Conservation (phyloP, 2,888 invertebrate genomes). For the Eilema sororculum region DNA sequence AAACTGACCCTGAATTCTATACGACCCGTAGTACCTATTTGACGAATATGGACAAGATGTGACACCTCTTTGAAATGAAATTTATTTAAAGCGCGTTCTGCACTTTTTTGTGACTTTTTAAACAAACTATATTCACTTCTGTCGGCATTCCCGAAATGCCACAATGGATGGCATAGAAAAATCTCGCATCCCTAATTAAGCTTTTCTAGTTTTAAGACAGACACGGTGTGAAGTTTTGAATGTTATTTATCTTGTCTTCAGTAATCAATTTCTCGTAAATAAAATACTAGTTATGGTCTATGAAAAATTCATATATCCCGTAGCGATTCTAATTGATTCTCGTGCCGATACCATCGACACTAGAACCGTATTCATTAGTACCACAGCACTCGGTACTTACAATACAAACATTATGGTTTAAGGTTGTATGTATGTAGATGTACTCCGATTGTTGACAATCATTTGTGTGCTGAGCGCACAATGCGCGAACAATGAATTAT, state of each 20-base stretch:
- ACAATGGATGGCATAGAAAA: no score
- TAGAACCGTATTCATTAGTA: slow-evolving; percentile 52
- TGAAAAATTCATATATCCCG: slow-evolving; percentile 50
- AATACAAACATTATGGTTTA: slow-evolving; percentile 56
- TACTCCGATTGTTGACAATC: slow-evolving; percentile 51
- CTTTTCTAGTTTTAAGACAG: background rate
- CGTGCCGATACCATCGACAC: slow-evolving; percentile 55
- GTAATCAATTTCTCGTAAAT: slow-evolving; percentile 42
- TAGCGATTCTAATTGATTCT: slow-evolving; percentile 64
- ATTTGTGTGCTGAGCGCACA: slow-evolving; percentile 40
- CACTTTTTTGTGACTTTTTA: no score
- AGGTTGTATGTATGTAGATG: slow-evolving; percentile 34
- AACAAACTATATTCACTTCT: no score
- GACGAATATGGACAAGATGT: no score
- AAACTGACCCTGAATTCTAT: no score
- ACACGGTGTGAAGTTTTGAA: background rate
- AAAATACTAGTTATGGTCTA: slow-evolving; percentile 41
- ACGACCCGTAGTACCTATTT: no score
- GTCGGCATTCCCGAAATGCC: no score
- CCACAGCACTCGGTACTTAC: slow-evolving; percentile 36
- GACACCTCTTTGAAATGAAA: no score
- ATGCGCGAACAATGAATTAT: slow-evolving; percentile 41
- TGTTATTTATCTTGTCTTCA: background rate
- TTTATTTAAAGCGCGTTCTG: no score
- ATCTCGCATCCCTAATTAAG: no score